Conservation (phyloP, 1,140 invertebrate species). For the Trichogramma pretiosum region DNA sequence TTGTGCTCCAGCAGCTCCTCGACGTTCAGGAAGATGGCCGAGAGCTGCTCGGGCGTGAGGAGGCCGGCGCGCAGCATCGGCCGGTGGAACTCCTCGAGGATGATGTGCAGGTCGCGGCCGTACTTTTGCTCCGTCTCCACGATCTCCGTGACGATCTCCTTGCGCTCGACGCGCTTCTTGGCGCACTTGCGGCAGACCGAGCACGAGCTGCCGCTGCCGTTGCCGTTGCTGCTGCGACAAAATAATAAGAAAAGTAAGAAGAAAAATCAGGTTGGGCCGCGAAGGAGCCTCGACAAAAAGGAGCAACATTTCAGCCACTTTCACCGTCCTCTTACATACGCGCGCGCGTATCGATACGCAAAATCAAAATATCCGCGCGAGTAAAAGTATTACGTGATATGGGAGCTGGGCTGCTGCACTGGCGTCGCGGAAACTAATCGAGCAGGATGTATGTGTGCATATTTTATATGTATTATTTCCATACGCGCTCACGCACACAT, state of each 20-base stretch:
- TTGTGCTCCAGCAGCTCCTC: slow-evolving; percentile 88
- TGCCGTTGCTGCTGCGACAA: background rate
- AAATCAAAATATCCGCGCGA: no score
- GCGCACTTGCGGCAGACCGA: slow-evolving; percentile 79
- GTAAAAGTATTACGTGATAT: slow-evolving; percentile 19
- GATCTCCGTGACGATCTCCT: slow-evolving; percentile 92
- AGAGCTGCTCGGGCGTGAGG: slow-evolving; percentile 70
- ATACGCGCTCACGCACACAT: no score
- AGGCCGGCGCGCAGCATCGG: slow-evolving; percentile 85
- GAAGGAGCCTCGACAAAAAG: background rate
- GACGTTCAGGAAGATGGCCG: slow-evolving; percentile 87
- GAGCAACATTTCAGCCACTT: no score
- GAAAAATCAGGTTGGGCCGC: background rate
- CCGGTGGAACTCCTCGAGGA: slow-evolving; percentile 87
- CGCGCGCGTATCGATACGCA: slow-evolving; percentile 15
- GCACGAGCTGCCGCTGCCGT: slow-evolving; percentile 55
- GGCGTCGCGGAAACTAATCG: no score
- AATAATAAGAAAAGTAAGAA: background rate
- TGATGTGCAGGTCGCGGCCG: slow-evolving; percentile 81
- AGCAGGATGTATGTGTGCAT: no score
- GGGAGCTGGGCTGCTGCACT: background rate
- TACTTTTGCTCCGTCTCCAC: slow-evolving; percentile 95
- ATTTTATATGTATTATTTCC: no score
- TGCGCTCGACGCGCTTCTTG: slow-evolving; percentile 78
- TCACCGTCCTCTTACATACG: background rate